These are phyloP conservation scores for Pogonocherus hispidulus DNA, from an alignment of 2,888 invertebrate species.

Conservation along the genomic window DNA sequence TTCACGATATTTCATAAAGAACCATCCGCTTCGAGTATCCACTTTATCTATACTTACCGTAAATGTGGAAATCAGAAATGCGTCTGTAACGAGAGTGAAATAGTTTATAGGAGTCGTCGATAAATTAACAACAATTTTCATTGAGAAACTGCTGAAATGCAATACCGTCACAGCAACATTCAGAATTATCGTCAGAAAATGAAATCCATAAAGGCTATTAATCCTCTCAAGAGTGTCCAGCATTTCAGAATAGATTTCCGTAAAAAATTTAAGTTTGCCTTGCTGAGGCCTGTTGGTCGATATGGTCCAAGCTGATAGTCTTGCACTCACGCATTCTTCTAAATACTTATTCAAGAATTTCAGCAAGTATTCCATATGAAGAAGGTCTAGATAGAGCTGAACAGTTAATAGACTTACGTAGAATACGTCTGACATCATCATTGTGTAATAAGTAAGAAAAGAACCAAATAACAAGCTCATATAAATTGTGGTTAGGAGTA, in stretches of 20 bases:
- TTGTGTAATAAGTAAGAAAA: not conserved
- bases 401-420: not conserved
- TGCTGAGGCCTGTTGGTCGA: not conserved
- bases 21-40: too few relatives aligned
- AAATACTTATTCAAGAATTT: conserved; percentile 10
- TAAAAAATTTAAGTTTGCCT: not conserved
- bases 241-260: conserved; percentile 5
- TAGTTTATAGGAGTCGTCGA: not conserved
- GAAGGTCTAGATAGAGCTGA: conserved; percentile 15
- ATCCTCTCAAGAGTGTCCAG: not conserved
- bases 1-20: too few relatives aligned
- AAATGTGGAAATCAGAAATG: not conserved
- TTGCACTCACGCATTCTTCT: not conserved
- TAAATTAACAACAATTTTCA: not conserved
- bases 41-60: conserved; percentile 16
- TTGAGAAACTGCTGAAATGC: conserved; percentile 22
- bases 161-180: conserved; percentile 14
- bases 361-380: not conserved
- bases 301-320: not conserved
- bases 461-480: not conserved
- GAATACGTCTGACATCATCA: not conserved
- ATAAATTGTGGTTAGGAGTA: not conserved
- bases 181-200: conserved; percentile 12
- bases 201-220: conserved; percentile 6
- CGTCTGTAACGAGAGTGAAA: not conserved